phyloP scores from a whole-genome alignment of 2,797 vertebrate genomes.

The Lepus townsendii region DNA sequence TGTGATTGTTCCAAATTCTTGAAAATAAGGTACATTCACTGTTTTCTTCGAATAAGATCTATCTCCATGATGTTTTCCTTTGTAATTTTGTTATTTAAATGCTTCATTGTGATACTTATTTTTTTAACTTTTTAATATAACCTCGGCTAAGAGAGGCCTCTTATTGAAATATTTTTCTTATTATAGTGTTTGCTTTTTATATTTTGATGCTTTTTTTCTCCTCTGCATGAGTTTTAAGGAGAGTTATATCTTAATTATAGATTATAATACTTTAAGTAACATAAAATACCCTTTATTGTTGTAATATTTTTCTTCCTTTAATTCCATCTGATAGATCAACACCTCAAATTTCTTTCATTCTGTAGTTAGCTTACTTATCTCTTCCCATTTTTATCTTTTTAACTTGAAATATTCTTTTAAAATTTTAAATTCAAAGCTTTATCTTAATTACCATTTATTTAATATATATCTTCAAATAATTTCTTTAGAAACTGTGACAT shows the following conservation, averaged over 20 bases:
- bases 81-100: constrained; percentile 18
- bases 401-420: background rate
- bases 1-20: background rate
- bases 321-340: background rate
- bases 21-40: background rate
- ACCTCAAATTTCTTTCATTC: background rate
- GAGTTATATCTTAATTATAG: background rate
- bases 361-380: background rate
- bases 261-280: background rate
- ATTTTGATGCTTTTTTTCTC: background rate
- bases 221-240: background rate
- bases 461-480: background rate
- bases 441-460: background rate
- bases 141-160: background rate
- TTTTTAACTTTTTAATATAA: background rate
- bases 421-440: background rate
- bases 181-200: no score
- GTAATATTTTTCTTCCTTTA: background rate
- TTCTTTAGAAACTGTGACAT: background rate
- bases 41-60: background rate
- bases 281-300: background rate
- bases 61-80: background rate
- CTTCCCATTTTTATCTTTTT: background rate
- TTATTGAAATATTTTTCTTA: no score
- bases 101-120: background rate